A percentile compares a stretch with the other conserved stretches of the same genome.
phyloP scores from a whole-genome alignment of 2,113 vertebrate genomes.

The Nyctereutes procyonoides region DNA sequence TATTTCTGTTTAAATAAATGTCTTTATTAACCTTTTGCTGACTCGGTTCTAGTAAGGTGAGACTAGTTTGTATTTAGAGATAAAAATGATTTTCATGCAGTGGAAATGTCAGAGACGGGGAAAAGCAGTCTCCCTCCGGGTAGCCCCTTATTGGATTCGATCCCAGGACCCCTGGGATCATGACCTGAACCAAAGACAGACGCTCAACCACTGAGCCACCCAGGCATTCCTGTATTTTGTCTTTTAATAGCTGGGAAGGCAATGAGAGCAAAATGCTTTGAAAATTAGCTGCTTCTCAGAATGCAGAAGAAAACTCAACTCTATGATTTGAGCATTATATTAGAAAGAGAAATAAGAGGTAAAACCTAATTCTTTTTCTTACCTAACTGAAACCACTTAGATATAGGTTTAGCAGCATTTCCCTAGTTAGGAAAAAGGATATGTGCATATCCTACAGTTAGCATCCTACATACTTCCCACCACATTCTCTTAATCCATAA shows the following conservation, averaged over 20 bases:
- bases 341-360: neutral
- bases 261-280: neutral
- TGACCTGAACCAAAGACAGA: too few species aligned
- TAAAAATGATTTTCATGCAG: neutral
- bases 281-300: neutral
- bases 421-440: neutral
- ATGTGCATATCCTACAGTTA: neutral
- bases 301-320: conserved; percentile 18
- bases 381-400: neutral
- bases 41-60: neutral
- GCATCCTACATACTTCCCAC: neutral
- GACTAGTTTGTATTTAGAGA: neutral
- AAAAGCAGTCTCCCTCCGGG: too few species aligned
- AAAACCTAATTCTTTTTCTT: neutral
- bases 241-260: neutral
- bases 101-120: neutral
- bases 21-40: neutral
- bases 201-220: too few species aligned
- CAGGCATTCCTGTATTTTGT: too few species aligned
- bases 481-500: neutral
- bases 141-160: too few species aligned
- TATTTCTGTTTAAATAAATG: neutral
- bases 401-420: neutral
- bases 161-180: too few species aligned
- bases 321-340: neutral